phyloP scores from a whole-genome alignment of 2,797 vertebrate genomes.

The Enteromius radiatus region DNA sequence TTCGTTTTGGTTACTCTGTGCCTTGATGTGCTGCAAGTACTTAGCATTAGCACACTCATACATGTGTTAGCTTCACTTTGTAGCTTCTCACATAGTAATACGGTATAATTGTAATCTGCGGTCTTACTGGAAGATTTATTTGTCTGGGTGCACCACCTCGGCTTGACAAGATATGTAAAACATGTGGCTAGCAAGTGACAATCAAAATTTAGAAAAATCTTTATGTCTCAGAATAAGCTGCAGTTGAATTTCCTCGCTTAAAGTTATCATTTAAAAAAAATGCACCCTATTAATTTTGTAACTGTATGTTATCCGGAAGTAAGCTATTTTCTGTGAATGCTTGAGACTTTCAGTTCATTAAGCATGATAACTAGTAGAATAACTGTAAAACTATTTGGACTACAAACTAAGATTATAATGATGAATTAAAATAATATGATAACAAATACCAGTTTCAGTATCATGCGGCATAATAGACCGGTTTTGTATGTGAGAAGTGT shows the following conservation, averaged over 20 bases:
- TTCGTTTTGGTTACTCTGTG: background rate
- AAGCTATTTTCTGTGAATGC: background rate
- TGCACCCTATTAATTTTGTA: background rate
- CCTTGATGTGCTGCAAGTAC: background rate
- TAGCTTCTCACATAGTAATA: background rate
- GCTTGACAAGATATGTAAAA: conserved; percentile 11
- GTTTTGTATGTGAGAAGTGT: background rate
- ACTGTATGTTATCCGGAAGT: background rate
- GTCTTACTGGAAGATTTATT: conserved; percentile 7
- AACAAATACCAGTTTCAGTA: background rate
- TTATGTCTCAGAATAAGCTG: background rate
- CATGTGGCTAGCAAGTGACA: conserved; percentile 23
- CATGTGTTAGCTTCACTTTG: background rate
- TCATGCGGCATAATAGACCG: background rate
- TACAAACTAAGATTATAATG: background rate
- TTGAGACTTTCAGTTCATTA: background rate
- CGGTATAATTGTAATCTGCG: conserved; percentile 26
- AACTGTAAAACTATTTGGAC: background rate
- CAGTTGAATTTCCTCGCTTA: background rate
- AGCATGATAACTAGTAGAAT: background rate
- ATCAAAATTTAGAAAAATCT: background rate
- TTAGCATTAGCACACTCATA: background rate
- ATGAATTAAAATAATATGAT: background rate
- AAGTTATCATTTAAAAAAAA: background rate
- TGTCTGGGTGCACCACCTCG: background rate